These are phyloP conservation scores for Zaprionus camerounensis DNA, from an alignment of 1,140 invertebrate species.

Conservation along the genomic window DNA sequence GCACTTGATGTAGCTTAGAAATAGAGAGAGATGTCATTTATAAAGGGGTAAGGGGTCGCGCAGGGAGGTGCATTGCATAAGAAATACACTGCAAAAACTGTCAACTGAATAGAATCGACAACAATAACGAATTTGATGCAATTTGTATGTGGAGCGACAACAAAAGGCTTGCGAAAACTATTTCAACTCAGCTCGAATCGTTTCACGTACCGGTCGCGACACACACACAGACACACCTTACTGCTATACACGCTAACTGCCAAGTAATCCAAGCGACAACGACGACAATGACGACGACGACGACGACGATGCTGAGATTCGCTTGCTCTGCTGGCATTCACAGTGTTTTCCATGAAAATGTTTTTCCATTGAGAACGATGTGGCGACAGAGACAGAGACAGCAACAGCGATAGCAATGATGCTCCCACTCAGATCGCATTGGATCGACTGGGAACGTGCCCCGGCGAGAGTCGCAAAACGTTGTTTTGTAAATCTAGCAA, in stretches of 20 bases:
- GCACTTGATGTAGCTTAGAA: slow-evolving; percentile 50
- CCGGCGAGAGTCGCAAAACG: slow-evolving; percentile 25
- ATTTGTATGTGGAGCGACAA: slow-evolving; percentile 46
- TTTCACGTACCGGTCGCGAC: slow-evolving; percentile 64
- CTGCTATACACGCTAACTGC: slow-evolving; percentile 27
- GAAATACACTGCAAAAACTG: slow-evolving; percentile 41
- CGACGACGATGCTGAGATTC: slow-evolving; percentile 43
- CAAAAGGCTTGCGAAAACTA: slow-evolving; percentile 46
- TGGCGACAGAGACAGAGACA: no score
- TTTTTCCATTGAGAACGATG: slow-evolving; percentile 41
- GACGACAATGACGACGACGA: no score
- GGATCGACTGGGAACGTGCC: slow-evolving; percentile 45
- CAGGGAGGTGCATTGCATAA: slow-evolving; percentile 31
- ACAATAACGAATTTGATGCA: slow-evolving; percentile 65
- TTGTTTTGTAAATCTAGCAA: slow-evolving; percentile 47
- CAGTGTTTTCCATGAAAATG: slow-evolving; percentile 48
- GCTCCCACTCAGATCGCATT: slow-evolving; percentile 32
- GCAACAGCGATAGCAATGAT: no score
- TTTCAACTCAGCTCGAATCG: slow-evolving; percentile 52
- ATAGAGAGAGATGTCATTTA: slow-evolving; percentile 29
- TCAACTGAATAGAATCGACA: slow-evolving; percentile 43
- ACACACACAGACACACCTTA: slow-evolving; percentile 18
- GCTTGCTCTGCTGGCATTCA: slow-evolving; percentile 2
- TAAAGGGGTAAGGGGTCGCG: neutral
- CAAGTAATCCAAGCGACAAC: slow-evolving; percentile 63